These are phyloP conservation scores for Panthera tigris DNA, from an alignment of 2,113 vertebrate species.

Conservation along the genomic window DNA sequence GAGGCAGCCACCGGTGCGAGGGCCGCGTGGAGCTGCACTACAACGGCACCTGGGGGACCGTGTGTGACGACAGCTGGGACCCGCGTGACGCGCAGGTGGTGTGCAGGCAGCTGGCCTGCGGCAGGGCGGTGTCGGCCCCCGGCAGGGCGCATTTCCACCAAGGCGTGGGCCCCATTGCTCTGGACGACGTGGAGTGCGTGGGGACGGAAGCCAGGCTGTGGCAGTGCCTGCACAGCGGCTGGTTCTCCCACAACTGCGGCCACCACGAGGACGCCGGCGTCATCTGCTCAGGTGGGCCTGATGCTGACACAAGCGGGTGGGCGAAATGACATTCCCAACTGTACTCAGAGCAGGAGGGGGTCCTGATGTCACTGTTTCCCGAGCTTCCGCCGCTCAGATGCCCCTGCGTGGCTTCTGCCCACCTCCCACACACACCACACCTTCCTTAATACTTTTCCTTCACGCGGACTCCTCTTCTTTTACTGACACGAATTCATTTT, in stretches of 20 bases:
- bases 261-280: constrained; percentile 75
- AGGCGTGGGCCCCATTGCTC: constrained; percentile 62
- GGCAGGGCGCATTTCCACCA: constrained; percentile 40
- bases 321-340: rapidly evolving
- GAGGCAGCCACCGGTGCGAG: constrained; percentile 41
- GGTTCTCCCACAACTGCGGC: constrained; percentile 77
- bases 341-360: not conserved
- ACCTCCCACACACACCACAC: rapidly evolving
- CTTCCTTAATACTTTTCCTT: not conserved
- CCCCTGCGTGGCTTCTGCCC: rapidly evolving
- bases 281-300: constrained; percentile 73
- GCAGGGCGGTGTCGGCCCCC: constrained; percentile 25
- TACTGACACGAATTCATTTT: not conserved
- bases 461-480: not conserved
- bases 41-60: constrained; percentile 66
- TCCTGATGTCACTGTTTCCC: not conserved
- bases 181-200: constrained; percentile 70
- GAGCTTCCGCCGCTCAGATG: rapidly evolving
- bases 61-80: constrained; percentile 81
- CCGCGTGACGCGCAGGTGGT: constrained; percentile 70
- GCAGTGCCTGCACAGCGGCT: constrained; percentile 59
- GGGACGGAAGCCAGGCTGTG: constrained; percentile 65
- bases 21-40: constrained; percentile 72
- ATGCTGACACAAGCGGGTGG: not conserved
- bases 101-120: constrained; percentile 75